Conservation (phyloP, 2,797 vertebrate genomes). For the Notamacropus eugenii region DNA sequence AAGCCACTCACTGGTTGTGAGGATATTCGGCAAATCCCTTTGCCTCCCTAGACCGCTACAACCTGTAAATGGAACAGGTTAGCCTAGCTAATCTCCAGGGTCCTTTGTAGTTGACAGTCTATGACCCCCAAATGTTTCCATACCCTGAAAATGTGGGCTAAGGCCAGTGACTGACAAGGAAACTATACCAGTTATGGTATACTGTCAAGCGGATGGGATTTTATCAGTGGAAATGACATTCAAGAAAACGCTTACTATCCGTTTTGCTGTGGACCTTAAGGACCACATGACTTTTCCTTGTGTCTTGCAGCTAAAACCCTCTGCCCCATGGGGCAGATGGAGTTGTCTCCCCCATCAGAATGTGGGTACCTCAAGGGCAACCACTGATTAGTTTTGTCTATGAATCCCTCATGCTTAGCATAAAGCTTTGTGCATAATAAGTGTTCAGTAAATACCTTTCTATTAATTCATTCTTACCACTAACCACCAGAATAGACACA, state of each 20-base stretch:
- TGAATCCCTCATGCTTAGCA: background rate
- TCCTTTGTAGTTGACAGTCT: background rate
- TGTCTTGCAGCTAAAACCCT: background rate
- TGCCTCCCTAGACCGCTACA: background rate
- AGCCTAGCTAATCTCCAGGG: background rate
- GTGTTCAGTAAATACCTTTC: background rate
- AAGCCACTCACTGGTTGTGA: background rate
- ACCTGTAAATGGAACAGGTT: background rate
- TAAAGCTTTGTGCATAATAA: background rate
- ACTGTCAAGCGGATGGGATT: background rate
- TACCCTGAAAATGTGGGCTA: background rate
- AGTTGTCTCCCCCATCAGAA: background rate
- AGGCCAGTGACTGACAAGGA: background rate
- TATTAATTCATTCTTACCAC: background rate
- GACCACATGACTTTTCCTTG: background rate
- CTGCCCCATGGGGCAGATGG: too few relatives aligned
- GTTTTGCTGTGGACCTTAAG: background rate
- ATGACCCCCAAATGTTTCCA: background rate
- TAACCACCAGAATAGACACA: background rate
- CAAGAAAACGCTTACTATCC: background rate
- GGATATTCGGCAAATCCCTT: background rate
- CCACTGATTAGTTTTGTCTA: background rate
- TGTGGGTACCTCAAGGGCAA: background rate
- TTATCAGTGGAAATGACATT: background rate
- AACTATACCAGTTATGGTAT: background rate